Base-by-base conservation (phyloP, 2,113 vertebrate species). In the Melanerpes aurifrons region DNA sequence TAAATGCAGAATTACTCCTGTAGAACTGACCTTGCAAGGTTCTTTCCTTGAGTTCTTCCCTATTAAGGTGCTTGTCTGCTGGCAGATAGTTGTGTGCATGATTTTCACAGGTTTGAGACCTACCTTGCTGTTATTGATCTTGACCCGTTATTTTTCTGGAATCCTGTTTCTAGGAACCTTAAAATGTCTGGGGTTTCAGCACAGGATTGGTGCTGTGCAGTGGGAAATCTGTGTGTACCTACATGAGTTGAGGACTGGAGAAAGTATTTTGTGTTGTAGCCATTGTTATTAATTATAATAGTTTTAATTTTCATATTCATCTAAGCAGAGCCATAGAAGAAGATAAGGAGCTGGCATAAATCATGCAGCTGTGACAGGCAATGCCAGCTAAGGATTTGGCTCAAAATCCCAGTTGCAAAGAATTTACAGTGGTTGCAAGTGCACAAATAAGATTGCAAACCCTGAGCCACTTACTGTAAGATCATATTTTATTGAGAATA, bases 401-500 rank as follows among this genome's bases (percentile, higher is more conserved):
- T 94, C 32, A 83, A 90, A 94, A 83, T 86, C 85, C 82, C 56
- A 59, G 70, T 88, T 92, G 87, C 77, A 94, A 86, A 75, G 93
- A 88, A 92, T 91, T 96, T 83, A 93, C 90, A 88, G 28, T 91
- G 35, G 87, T 94, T 96, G 89, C 87, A 90, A 95, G 87, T 83
- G 90, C 93, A 90, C 86, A 95, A 95, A 88, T 91, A 90, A 94
- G 86, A 94, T 78, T 94, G 73, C 80, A 86, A 92, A 96, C 82
- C 83, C 87, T 40, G 7, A 94, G 85, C 89, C 87, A 93, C 80
- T 96, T 95, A 94, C 76, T 94, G 31, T 93, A 84, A 89, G 92
- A 94, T 94, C 93, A 89, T 92, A 96, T 95, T 95, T 94, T 94
- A 96, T 92, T 94, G 96, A 93, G 94, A 96, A 96, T 91, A 93